Percentiles rank a stretch among this genome's conserved stretches.
These are phyloP conservation scores for Caradrina kadenii DNA, from an alignment of 2,888 invertebrate genomes.

Conservation along the genomic window DNA sequence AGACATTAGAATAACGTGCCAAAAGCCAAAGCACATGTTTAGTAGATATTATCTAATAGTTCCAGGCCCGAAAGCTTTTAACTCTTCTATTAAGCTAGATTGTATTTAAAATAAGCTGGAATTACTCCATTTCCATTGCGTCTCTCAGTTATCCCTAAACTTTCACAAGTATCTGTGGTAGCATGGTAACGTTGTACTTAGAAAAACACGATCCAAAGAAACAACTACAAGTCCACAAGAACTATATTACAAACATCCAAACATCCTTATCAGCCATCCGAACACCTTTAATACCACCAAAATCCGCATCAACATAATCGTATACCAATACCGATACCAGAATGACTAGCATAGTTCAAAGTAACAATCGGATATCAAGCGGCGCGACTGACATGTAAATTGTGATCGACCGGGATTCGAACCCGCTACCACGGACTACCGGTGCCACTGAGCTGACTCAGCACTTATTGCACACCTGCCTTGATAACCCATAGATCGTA, in stretches of 20 bases:
- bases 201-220: neutral
- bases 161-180: neutral
- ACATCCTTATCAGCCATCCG: conserved; percentile 38
- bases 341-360: conserved; percentile 80
- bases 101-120: neutral
- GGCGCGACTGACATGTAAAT: conserved; percentile 89
- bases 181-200: neutral
- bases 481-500: conserved; percentile 56
- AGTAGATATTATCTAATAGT: no score
- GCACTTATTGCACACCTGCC: conserved; percentile 87
- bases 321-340: conserved; percentile 73
- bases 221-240: neutral
- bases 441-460: conserved; percentile 88
- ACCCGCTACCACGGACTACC: conserved; percentile 88
- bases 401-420: conserved; percentile 86
- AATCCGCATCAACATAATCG: conserved; percentile 81
- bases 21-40: no score
- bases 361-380: conserved; percentile 87
- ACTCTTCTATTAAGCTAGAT: neutral
- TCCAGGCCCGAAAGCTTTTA: neutral
- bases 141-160: neutral
- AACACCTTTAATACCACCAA: conserved; percentile 65
- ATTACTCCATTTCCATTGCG: neutral
- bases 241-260: conserved; percentile 13
- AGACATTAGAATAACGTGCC: no score